A percentile compares a stretch with the other conserved stretches of the same genome.
These are phyloP conservation scores for Steromphala cineraria DNA, from an alignment of 2,888 invertebrate species.

Conservation along the genomic window DNA sequence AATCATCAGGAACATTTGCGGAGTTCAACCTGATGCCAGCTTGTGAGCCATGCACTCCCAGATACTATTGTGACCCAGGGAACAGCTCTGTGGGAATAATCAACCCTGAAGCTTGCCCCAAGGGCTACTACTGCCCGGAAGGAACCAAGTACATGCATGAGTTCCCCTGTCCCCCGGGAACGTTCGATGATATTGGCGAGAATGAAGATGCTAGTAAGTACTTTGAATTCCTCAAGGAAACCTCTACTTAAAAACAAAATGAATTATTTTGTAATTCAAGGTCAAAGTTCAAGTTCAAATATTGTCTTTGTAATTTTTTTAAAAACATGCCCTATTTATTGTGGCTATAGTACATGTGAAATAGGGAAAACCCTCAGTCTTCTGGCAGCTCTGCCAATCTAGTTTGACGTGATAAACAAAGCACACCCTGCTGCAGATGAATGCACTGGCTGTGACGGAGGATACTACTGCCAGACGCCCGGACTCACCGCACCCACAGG, in stretches of 20 bases:
- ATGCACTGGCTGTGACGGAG: conserved; percentile 60
- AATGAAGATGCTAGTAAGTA: not conserved
- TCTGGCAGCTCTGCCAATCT: too few relatives aligned
- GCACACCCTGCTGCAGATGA: conserved; percentile 49
- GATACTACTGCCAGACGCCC: conserved; percentile 64
- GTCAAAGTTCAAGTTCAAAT: too few relatives aligned
- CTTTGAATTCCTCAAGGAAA: too few relatives aligned
- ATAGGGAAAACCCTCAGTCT: too few relatives aligned
- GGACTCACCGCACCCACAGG: conserved; percentile 65
- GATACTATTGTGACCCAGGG: conserved; percentile 71
- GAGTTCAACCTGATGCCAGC: conserved; percentile 40
- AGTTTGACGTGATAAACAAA: not conserved
- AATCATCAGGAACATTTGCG: conserved; percentile 60
- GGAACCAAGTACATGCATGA: conserved; percentile 61
- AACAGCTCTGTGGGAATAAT: conserved; percentile 66
- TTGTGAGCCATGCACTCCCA: conserved; percentile 59
- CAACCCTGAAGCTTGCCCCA: conserved; percentile 59
- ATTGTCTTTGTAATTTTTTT: too few relatives aligned
- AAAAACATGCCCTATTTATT: too few relatives aligned
- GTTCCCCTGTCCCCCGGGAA: conserved; percentile 69
- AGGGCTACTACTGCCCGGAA: conserved; percentile 67
- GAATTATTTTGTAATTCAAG: too few relatives aligned
- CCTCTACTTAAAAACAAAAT: too few relatives aligned
- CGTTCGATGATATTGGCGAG: conserved; percentile 46
- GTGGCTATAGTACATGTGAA: too few relatives aligned